Evolutionary conservation across 2,113 vertebrate species (phyloP), one percentile per base, ranked within the genome.

Genomic region (Austrofundulus limnaeus): DNA sequence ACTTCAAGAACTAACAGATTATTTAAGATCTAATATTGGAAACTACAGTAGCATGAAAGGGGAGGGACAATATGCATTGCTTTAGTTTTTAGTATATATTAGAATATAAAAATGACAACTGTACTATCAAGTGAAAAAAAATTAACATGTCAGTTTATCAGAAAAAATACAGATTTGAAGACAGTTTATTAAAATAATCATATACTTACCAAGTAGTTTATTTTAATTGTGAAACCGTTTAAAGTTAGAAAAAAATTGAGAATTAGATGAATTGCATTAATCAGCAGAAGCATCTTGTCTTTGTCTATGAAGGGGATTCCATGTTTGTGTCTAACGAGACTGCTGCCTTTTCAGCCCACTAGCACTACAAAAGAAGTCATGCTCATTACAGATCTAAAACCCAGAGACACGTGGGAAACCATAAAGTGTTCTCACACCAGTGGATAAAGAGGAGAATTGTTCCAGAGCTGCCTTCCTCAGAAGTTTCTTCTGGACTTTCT

Each of bases 361-460:
- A 66, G 2, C 12, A 55, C 57, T 50, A 34, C 31, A 34, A 63
- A 72, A 69, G 82, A 82, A 81, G 81, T 79, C 79, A 81, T 24
- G 38, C 67, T 87, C 75, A 84, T 87, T 82, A 84, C 72, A 1
- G 24, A 60, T 0, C 50, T 66, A 59, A 81, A 66, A 52, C 57
- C 66, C 73, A 13, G 49, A 76, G 23, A 20, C 43, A 19, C 41
- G 12, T 37, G 10, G 24, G n/a, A 59, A 63, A 34, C 55, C 59
- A 24, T 19, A 34, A 11, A 61, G 45, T 57, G 49, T 24, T 41
- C 64, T 62, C 56, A 48, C 55, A 46, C 7, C 56, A 20, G 45
- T 2, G 24, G 69, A 86, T 77, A 64, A 83, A 86, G 77, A 72
- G 72, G 46, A 41, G 66, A 57, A 84, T 84, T 88, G 87, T 88